phyloP scores from a whole-genome alignment of 92 coral and sea anemone species.

The Zoanthus gigantus region DNA sequence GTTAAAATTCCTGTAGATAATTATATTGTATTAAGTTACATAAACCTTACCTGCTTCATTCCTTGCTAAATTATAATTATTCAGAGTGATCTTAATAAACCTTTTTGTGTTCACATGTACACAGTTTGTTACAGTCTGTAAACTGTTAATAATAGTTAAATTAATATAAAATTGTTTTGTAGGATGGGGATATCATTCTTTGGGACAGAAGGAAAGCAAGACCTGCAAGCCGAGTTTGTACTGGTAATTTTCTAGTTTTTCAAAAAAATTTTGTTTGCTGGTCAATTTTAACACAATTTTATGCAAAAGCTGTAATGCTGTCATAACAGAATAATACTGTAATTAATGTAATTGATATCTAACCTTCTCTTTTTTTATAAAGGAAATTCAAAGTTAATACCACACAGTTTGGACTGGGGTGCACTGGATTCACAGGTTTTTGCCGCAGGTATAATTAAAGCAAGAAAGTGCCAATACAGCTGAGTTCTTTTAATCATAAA shows the following conservation, averaged over 20 bases:
- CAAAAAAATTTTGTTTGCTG: neutral
- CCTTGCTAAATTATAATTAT: no score
- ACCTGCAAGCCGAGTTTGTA: constrained; percentile 79
- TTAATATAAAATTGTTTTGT: neutral
- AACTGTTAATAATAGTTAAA: neutral
- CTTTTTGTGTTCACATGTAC: no score
- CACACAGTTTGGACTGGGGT: constrained; percentile 90
- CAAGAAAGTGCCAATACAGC: neutral
- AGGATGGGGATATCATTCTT: constrained; percentile 93
- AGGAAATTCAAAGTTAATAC: constrained; percentile 84
- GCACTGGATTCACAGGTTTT: constrained; percentile 83
- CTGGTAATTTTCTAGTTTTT: constrained; percentile 12
- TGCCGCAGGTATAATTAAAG: constrained; percentile 76
- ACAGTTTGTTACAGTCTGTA: no score
- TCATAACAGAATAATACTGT: no score
- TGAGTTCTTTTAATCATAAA: neutral
- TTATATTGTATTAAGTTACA: no score
- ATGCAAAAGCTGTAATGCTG: no score
- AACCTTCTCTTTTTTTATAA: neutral
- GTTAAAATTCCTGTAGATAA: no score
- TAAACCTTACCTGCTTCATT: no score
- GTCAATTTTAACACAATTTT: no score
- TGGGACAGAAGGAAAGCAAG: constrained; percentile 91
- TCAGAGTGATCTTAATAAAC: no score
- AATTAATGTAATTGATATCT: neutral